A percentile compares a stretch with the other conserved stretches of the same genome.
phyloP scores from a whole-genome alignment of 2,888 invertebrate species.

The Pristionchus arcanus region DNA sequence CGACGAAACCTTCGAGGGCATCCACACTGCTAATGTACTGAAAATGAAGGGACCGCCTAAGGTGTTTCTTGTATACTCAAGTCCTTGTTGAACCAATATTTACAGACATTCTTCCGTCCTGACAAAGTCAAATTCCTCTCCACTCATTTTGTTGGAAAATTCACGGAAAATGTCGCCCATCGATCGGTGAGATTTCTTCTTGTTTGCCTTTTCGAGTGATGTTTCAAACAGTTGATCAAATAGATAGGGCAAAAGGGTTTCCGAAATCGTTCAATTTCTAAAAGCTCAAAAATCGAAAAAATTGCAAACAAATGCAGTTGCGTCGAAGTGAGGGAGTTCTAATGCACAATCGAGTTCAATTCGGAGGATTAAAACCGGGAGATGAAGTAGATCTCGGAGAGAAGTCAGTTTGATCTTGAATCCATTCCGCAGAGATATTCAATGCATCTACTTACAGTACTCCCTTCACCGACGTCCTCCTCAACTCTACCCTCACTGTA shows the following conservation, averaged over 20 bases:
- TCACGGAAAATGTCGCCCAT: neutral
- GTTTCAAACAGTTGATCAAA: neutral
- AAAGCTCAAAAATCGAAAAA: neutral
- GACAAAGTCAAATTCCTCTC: constrained; percentile 5
- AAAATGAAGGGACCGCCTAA: neutral
- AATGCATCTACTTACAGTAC: neutral
- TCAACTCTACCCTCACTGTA: constrained; percentile 11
- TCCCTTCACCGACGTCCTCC: neutral
- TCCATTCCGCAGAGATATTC: no score
- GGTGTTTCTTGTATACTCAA: neutral
- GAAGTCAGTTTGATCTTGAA: neutral
- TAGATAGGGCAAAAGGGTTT: neutral
- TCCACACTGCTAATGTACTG: neutral
- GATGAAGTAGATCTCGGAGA: neutral
- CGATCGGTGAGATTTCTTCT: neutral
- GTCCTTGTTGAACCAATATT: neutral
- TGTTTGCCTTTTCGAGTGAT: neutral
- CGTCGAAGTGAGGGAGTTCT: neutral
- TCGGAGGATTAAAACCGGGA: neutral
- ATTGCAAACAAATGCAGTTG: neutral
- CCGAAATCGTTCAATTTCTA: neutral
- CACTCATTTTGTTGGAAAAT: neutral
- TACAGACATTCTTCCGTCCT: constrained; percentile 25
- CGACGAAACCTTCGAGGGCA: constrained; percentile 10
- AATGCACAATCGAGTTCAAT: constrained; percentile 12